phyloP scores from a whole-genome alignment of 30 jellyfish, hydroid and myxozoan species.

The Hydra vulgaris region DNA sequence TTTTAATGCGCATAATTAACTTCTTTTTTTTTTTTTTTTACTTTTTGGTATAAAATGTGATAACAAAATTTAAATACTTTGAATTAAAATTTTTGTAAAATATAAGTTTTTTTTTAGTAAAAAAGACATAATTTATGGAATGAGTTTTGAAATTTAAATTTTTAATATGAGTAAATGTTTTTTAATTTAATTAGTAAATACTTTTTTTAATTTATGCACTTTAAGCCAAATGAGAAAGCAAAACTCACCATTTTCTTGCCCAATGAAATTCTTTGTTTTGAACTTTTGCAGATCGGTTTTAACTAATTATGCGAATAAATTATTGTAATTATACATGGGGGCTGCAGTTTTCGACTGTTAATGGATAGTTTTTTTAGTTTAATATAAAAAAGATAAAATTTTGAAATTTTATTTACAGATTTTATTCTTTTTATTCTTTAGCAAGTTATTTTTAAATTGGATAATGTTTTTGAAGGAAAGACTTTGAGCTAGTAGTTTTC shows the following conservation, averaged over 20 bases:
- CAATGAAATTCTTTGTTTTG: constrained; percentile 33
- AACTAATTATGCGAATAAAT: constrained; percentile 25
- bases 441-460: not conserved
- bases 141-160: too few relatives aligned
- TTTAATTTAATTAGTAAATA: too few relatives aligned
- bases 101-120: too few relatives aligned
- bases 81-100: too few relatives aligned
- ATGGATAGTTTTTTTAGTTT: not conserved
- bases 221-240: not conserved
- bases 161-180: not conserved
- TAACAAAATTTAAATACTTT: too few relatives aligned
- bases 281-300: constrained; percentile 1
- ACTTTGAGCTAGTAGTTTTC: not conserved
- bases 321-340: constrained; percentile 6
- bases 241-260: not conserved
- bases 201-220: too few relatives aligned
- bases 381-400: not conserved
- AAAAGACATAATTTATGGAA: too few relatives aligned
- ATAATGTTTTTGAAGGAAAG: not conserved
- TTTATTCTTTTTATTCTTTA: too few relatives aligned
- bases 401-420: not conserved
- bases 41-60: too few relatives aligned
- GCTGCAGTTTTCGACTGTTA: constrained; percentile 1
- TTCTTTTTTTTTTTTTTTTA: not conserved
- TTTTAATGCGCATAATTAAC: not conserved